Conservation (phyloP, 2,888 invertebrate genomes). For the Leptopterna dolabrata region DNA sequence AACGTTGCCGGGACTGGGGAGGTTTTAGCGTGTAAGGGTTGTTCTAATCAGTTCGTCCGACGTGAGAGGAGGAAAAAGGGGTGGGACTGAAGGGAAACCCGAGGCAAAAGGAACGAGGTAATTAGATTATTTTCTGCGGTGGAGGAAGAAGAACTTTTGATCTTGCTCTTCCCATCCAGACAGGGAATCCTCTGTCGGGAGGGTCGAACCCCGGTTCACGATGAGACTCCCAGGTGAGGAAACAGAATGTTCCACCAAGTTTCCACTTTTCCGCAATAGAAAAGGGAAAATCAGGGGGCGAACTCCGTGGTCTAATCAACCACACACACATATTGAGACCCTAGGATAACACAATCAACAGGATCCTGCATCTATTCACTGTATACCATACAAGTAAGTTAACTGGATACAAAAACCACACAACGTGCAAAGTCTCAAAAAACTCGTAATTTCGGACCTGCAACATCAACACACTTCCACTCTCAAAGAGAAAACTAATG, state of each 20-base stretch:
- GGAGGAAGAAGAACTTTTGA: background rate
- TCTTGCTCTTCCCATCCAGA: background rate
- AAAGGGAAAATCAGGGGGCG: background rate
- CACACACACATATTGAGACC: background rate
- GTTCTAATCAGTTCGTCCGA: constrained; percentile 8
- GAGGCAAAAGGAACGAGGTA: constrained; percentile 7
- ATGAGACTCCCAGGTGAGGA: no score
- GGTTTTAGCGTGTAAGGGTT: constrained; percentile 7
- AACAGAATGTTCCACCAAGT: background rate
- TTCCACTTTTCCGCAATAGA: background rate
- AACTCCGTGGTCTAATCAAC: background rate
- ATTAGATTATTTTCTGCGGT: constrained; percentile 3
- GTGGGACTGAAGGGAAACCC: background rate
- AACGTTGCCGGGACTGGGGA: background rate
- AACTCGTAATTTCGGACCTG: no score
- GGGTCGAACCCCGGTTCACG: background rate
- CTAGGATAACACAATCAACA: background rate
- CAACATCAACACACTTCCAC: no score
- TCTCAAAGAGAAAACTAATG: no score
- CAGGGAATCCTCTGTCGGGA: background rate
- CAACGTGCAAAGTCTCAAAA: no score
- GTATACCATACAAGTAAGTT: no score
- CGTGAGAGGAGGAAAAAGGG: background rate
- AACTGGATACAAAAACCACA: no score
- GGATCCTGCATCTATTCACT: background rate